Conservation (phyloP, 2,888 invertebrate species). For the Drosophila austrosaltans region DNA sequence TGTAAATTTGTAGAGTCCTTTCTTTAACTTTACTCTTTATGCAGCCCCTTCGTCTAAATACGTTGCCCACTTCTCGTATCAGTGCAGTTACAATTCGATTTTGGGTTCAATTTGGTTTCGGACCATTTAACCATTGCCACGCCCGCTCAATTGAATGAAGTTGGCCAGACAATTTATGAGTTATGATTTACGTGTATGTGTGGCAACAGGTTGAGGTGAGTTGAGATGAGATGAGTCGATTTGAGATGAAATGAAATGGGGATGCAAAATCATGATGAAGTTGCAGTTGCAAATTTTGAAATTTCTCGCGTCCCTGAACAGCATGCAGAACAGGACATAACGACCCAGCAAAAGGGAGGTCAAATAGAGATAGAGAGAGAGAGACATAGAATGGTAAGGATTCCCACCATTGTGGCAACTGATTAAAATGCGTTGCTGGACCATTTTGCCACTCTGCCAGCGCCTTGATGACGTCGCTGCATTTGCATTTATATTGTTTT, state of each 20-base stretch:
- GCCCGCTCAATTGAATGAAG: constrained; percentile 39
- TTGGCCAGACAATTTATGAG: constrained; percentile 14
- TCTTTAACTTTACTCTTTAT: not conserved
- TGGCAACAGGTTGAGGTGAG: constrained; percentile 39
- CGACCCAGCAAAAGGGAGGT: not conserved
- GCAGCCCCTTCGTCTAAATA: not conserved
- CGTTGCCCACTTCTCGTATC: not conserved
- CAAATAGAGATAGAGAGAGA: not conserved
- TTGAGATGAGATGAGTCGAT: not conserved
- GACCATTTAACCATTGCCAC: constrained; percentile 22
- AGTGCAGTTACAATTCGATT: constrained; percentile 19
- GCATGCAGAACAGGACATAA: not conserved
- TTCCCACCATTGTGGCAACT: constrained; percentile 38
- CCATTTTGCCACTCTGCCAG: constrained; percentile 25
- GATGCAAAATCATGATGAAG: not conserved
- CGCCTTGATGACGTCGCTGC: constrained; percentile 47
- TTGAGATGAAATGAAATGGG: constrained; percentile 1
- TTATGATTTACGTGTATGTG: constrained; percentile 41
- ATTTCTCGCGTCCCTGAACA: not conserved
- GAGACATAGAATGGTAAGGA: not conserved
- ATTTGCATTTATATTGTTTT: constrained; percentile 76
- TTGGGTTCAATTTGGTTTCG: constrained; percentile 22
- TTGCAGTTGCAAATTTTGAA: constrained; percentile 5
- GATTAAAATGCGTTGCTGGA: constrained; percentile 73
- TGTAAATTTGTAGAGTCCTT: not conserved